Conservation (phyloP, 1,140 invertebrate genomes). For the Zaprionus taronus region DNA sequence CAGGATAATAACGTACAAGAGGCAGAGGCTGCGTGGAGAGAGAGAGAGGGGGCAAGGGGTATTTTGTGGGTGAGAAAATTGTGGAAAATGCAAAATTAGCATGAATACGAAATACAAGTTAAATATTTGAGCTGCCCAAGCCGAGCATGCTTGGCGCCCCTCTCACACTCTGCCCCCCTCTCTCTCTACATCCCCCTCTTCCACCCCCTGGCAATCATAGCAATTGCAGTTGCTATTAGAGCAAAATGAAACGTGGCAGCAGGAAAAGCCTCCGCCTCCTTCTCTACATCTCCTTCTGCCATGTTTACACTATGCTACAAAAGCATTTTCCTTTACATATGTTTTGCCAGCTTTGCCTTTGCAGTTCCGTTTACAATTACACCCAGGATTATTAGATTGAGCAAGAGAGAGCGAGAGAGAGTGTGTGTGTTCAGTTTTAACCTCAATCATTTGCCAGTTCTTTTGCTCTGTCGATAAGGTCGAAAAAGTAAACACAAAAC, state of each 20-base stretch:
- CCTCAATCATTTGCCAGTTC: not conserved
- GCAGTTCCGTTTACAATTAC: conserved; percentile 13
- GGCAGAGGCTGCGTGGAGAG: conserved; percentile 1
- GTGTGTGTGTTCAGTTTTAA: not conserved
- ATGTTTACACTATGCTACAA: conserved; percentile 5
- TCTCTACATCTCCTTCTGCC: not conserved
- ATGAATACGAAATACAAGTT: conserved; percentile 83
- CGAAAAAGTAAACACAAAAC: conserved; percentile 23
- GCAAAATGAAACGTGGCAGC: conserved; percentile 49
- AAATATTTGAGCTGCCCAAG: conserved; percentile 75
- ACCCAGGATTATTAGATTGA: conserved; percentile 2
- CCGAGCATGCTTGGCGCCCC: conserved; percentile 15
- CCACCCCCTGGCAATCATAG: conserved; percentile 51
- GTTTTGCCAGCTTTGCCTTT: not conserved
- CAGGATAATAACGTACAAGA: conserved; percentile 44
- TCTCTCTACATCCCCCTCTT: not conserved
- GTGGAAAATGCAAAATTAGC: conserved; percentile 83
- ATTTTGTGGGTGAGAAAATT: conserved; percentile 64
- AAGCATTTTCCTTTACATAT: conserved; percentile 8
- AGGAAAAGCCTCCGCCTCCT: too few species aligned
- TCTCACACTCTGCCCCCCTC: not conserved
- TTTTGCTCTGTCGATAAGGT: conserved; percentile 1
- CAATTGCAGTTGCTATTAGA: conserved; percentile 72
- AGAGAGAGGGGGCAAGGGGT: not conserved
- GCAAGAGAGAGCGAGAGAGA: not conserved